These are phyloP conservation scores for Cettia cetti DNA, from an alignment of 2,113 vertebrate species.

Conservation along the genomic window DNA sequence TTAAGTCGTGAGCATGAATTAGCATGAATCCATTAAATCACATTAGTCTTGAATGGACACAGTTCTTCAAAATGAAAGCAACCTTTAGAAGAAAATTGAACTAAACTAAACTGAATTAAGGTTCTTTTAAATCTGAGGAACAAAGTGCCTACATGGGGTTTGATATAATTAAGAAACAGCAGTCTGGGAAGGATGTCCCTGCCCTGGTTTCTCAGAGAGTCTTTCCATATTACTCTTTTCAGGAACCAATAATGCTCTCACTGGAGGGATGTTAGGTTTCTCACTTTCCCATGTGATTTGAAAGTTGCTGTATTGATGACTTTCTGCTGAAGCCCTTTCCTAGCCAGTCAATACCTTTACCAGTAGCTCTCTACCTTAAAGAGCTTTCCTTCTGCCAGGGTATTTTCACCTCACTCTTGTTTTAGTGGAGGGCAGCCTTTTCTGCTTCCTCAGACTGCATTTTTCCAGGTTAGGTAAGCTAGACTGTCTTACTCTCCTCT, in stretches of 20 bases:
- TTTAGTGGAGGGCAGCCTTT: not conserved
- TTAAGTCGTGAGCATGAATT: conserved; percentile 46
- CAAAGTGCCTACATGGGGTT: not conserved
- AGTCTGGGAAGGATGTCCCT: conserved; percentile 16
- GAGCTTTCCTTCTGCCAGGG: not conserved
- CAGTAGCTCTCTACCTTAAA: not conserved
- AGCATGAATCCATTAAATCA: conserved; percentile 63
- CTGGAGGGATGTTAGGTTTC: not conserved
- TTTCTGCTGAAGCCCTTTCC: not conserved
- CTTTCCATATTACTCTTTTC: not conserved
- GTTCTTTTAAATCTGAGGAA: conserved; percentile 45
- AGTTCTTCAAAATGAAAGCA: conserved; percentile 52
- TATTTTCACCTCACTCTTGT: not conserved
- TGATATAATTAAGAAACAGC: conserved; percentile 40
- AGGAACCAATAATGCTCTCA: not conserved
- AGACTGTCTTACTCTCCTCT: not conserved
- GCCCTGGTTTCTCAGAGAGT: not conserved
- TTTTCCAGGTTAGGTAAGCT: not conserved
- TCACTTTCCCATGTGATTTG: not conserved
- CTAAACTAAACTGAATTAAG: conserved; percentile 56
- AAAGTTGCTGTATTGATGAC: not conserved
- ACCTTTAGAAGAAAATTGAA: conserved; percentile 42
- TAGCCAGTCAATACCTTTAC: not conserved
- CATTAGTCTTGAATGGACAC: conserved; percentile 60
- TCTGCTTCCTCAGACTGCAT: not conserved